Base-by-base conservation (phyloP, 1,140 invertebrate species). In the Diabrotica virgifera region DNA sequence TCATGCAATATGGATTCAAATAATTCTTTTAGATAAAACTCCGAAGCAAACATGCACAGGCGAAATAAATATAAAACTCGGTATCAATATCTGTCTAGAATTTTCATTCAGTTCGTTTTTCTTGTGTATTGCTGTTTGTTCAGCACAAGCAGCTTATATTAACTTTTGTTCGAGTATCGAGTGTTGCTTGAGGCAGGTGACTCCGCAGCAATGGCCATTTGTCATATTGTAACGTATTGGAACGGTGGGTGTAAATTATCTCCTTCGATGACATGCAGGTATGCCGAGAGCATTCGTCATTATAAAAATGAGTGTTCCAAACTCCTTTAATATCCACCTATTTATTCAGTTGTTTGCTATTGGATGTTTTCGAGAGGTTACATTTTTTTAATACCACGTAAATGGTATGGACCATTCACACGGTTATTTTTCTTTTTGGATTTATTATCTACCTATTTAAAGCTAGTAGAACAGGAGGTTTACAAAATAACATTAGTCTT, bases 231-330 rank as follows among this genome's bases (percentile, higher is more conserved):
- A 14, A 59, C 38, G 46, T 50, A 59, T 24, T 9, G 38, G 58
- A 50, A 8, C 9, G 58, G 58, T 59, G 58, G 58, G 58, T 59
- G 58, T 59, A 59, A 59, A 59, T 59, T 51, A 59, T 59, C 58
- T 36, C 36, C 36, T 50, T 38, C 46, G 58, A 50, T 59, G 58
- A 59, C 40, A 14, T 59, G 58, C 58, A 59, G 40, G 9, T 59
- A 59, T 59, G 58, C 58, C 46, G 37, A 14, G 58, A 59, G 58
- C 58, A 8, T 46, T 59, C 46, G 38, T 50, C 35, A 59, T 59
- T 38, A 46, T 51, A 46, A 13, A 59, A 59, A 54, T 54, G 52
- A 13, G 52, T 12, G 12, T 35, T 54, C 5, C 52, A 11, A 11
- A 11, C 12, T 54, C 4, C 52, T 54, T 54, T n/a, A n/a, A 8